Evolutionary conservation across 2,888 invertebrate genomes (phyloP), one percentile per base, ranked within the genome.

Genomic region (Artemia sinica): DNA sequence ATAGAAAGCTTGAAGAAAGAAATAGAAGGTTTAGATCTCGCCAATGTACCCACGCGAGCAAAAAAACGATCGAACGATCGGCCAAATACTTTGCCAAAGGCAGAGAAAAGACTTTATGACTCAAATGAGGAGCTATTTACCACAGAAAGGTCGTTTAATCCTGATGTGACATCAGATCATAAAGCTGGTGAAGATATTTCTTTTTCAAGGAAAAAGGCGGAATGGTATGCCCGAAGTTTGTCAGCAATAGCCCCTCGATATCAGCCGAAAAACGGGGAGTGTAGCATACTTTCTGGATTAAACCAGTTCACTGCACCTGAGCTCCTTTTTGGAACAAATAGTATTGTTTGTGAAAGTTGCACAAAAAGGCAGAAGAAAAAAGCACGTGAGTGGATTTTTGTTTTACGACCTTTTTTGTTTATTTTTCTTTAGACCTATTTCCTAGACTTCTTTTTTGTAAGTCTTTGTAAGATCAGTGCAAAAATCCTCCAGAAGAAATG

Each of bases 241-340:
- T 58, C 66, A 28, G 65, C 63, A 52, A 66, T 68, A 18, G 51
- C 70, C 63, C 68, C 63, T 12, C 66, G 66, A 49, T 68, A 70
- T 52, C 68, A 68, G 69, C 28, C 67, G 66, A 73, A 74, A 12
- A 74, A 90, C 41, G 84, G 76, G 50, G 79, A 79, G 72, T 79
- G 79, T 71, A 78, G 79, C 0, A 73, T 95, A 68, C 86, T 88
- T 74, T 90, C 92, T 0, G 95, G 94, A 76, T 83, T 97, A 68
- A 88, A 89, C 75, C 90, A 92, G 77, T 96, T 96, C 79, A 95
- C 93, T 0, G 86, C 88, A 0, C 83, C 89, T 14, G 96, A 97
- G 77, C 80, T 92, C 28, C 85, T 97, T 79, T 89, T 88, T 0
- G 95, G 91, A 0, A 88, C 86, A 76, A 96, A 97, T 78, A 90